These are phyloP conservation scores for Boleophthalmus pectinirostris DNA, from an alignment of 2,113 vertebrate species.

Conservation along the genomic window DNA sequence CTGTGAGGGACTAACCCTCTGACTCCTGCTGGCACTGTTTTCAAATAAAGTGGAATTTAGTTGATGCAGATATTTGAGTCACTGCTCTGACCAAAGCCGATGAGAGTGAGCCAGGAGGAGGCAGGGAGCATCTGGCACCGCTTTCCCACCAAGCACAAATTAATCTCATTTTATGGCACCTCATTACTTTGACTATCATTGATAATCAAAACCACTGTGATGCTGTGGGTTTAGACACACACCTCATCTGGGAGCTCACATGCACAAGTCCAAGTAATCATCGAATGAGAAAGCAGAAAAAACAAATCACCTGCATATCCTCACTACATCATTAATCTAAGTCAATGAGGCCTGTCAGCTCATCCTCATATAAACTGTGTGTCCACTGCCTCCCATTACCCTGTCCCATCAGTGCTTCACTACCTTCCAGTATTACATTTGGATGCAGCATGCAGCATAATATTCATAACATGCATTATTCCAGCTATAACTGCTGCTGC, in stretches of 20 bases:
- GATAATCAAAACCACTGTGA: constrained; percentile 67
- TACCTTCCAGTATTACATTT: constrained; percentile 58
- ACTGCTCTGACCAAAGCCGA: constrained; percentile 37
- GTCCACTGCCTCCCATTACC: constrained; percentile 50
- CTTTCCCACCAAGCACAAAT: constrained; percentile 58
- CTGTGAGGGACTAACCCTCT: constrained; percentile 2
- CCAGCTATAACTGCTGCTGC: constrained; percentile 51
- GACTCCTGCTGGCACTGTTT: constrained; percentile 3
- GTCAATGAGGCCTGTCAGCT: constrained; percentile 48
- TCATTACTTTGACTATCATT: constrained; percentile 71
- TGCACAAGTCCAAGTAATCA: constrained; percentile 3
- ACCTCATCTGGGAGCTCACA: constrained; percentile 9
- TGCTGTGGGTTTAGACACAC: constrained; percentile 20
- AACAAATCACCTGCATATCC: constrained; percentile 61
- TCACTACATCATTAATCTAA: constrained; percentile 58
- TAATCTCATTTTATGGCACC: constrained; percentile 72
- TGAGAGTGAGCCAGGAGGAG: constrained; percentile 29
- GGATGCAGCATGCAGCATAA: constrained; percentile 57
- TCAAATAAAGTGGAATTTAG: constrained; percentile 43
- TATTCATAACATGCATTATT: constrained; percentile 72
- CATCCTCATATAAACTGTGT: constrained; percentile 14
- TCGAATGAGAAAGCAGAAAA: constrained; percentile 46
- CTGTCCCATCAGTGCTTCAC: constrained; percentile 59
- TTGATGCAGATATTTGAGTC: constrained; percentile 34
- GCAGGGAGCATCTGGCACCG: constrained; percentile 68